Conservation (phyloP, 2,888 invertebrate species). For the Hemaris fuciformis region DNA sequence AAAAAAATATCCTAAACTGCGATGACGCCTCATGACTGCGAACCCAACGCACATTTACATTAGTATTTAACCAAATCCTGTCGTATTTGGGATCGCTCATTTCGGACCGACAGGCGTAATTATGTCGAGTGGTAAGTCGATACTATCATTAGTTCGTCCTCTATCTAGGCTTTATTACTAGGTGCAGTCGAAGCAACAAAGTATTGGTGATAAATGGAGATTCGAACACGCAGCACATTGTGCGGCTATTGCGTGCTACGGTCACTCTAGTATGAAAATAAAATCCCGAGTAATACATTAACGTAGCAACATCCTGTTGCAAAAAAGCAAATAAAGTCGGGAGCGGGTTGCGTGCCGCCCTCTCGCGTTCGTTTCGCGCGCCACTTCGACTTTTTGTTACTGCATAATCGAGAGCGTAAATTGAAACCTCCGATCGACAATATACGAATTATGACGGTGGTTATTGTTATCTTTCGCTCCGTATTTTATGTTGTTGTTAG, state of each 20-base stretch:
- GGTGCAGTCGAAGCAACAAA: too few species aligned
- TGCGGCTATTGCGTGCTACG: neutral
- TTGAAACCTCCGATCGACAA: slow-evolving; percentile 58
- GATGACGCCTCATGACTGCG: too few species aligned
- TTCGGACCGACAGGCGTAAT: too few species aligned
- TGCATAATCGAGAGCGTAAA: slow-evolving; percentile 61
- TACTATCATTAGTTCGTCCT: too few species aligned
- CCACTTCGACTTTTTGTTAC: slow-evolving; percentile 51
- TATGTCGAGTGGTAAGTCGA: too few species aligned
- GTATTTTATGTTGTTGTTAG: neutral
- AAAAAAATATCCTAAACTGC: too few species aligned
- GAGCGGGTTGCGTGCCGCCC: slow-evolving; percentile 61
- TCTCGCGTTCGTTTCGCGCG: slow-evolving; percentile 63
- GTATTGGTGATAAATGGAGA: too few species aligned
- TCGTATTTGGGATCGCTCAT: too few species aligned
- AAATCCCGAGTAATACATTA: slow-evolving; percentile 18
- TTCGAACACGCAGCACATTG: too few species aligned
- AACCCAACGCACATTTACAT: too few species aligned
- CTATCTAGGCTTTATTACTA: too few species aligned
- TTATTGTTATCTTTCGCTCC: slow-evolving; percentile 1
- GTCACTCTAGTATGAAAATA: slow-evolving; percentile 26
- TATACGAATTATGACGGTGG: slow-evolving; percentile 34
- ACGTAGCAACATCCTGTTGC: slow-evolving; percentile 23
- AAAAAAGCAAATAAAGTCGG: slow-evolving; percentile 38
- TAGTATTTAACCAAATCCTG: too few species aligned